Evolutionary conservation across 53 echinoderm and acorn worm genomes (phyloP), one percentile per base, ranked within the genome.

Genomic region (Holothuria leucospilota): DNA sequence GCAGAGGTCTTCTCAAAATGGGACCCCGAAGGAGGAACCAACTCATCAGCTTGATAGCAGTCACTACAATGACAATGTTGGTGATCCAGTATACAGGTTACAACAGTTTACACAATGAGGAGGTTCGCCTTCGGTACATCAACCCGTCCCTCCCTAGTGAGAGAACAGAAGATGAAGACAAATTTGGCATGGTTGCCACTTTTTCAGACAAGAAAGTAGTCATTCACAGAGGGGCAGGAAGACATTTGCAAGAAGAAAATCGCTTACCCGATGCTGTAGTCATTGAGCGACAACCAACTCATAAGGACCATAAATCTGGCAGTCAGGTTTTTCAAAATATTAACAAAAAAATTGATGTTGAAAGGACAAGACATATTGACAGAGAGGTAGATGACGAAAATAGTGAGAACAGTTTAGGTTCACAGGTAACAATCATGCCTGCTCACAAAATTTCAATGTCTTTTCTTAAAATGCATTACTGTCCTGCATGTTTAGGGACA

Each of bases 401-500:
- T 58, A 78, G 78, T 28, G 58, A 53, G 14, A 78, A 25, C 46
- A 78, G 78, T 58, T 58, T 78, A 11, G 58, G 58, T 8, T 78
- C 78, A 25, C 78, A 78, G 6, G 78, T 78, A 18, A 78, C 78
- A 28, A 78, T 78, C 11, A 24, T 78, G n/a, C 78, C 78, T 12
- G 78, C 78, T 39, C 78, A 59, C 78, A 78, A 42, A 75, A 82
- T 95, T 38, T 82, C 91, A 24, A 89, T 93, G 0, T 90, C 91
- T 8, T 85, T 91, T 70, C 90, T 95, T 23, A 86, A 93, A 58
- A 89, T 91, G 34, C 93, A 93, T 81, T 78, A 84, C 63, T 95
- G 95, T 65, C 95, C 95, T 2, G 91, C 86, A 5, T 95, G 95
- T 65, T 91, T 84, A 13, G 95, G 95, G 59, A 91, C 92, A 18